phyloP scores from a whole-genome alignment of 2,888 invertebrate species.

The Drosophila nigritarsus region DNA sequence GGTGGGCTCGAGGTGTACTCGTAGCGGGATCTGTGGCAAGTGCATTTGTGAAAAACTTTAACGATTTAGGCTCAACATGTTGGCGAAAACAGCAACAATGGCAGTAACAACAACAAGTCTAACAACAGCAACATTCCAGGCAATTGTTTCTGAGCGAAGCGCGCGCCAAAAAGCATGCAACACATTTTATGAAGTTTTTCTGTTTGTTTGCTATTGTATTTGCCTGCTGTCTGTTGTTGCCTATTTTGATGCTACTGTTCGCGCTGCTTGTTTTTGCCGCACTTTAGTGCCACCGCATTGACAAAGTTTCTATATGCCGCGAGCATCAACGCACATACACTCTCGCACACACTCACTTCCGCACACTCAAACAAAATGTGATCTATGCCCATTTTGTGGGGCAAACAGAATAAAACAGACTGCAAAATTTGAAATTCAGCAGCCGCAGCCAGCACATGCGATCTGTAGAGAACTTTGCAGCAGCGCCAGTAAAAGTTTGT shows the following conservation, averaged over 20 bases:
- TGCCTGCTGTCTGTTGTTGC: constrained; percentile 32
- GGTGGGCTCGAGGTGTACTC: constrained; percentile 14
- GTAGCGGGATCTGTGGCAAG: constrained; percentile 67
- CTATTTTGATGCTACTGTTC: constrained; percentile 47
- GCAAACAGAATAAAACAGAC: constrained; percentile 63
- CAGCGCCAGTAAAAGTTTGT: constrained; percentile 63
- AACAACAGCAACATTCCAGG: constrained; percentile 50
- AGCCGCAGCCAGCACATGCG: constrained; percentile 77
- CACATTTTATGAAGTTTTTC: constrained; percentile 69
- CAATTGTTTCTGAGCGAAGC: constrained; percentile 63
- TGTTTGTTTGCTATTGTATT: constrained; percentile 31
- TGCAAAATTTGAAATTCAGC: constrained; percentile 76
- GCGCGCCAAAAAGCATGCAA: constrained; percentile 67
- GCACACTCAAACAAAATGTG: constrained; percentile 58
- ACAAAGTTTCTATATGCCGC: constrained; percentile 67
- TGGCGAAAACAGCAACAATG: constrained; percentile 55
- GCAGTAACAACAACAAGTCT: constrained; percentile 34
- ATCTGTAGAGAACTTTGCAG: constrained; percentile 59
- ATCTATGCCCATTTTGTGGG: constrained; percentile 73
- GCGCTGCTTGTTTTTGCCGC: constrained; percentile 67
- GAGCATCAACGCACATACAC: constrained; percentile 51
- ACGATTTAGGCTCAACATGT: constrained; percentile 84
- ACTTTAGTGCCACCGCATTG: constrained; percentile 72
- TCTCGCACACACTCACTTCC: constrained; percentile 6
- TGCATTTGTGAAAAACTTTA: constrained; percentile 80